Conservation (phyloP, 2,888 invertebrate genomes). For the Hyles lineata region DNA sequence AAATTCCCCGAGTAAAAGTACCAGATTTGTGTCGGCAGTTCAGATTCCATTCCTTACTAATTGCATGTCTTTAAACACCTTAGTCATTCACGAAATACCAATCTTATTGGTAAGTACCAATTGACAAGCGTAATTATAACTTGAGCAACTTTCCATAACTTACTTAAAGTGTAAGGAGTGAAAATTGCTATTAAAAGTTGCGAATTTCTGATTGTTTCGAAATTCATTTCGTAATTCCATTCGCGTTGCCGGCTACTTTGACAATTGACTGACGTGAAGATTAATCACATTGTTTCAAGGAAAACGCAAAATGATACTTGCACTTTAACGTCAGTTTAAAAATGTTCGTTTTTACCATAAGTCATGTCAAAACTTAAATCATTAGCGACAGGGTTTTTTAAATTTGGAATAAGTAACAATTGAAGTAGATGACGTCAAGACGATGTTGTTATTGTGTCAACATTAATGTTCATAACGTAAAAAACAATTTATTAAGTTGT, state of each 20-base stretch:
- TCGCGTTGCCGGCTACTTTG: constrained; percentile 60
- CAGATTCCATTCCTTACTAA: not conserved
- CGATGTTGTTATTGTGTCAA: too few relatives aligned
- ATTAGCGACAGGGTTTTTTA: not conserved
- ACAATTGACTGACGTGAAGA: constrained; percentile 54
- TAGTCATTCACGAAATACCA: not conserved
- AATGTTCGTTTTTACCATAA: not conserved
- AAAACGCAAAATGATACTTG: constrained; percentile 41
- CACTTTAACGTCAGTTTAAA: constrained; percentile 21
- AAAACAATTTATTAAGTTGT: too few relatives aligned
- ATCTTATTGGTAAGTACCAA: not conserved
- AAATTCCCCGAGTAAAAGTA: not conserved
- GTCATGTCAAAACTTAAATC: not conserved
- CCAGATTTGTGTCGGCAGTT: not conserved
- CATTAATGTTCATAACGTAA: too few relatives aligned
- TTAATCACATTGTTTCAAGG: constrained; percentile 63
- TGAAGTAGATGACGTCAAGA: too few relatives aligned
- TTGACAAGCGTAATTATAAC: constrained; percentile 37
- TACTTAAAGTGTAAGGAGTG: constrained; percentile 31
- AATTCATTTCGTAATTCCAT: constrained; percentile 46
- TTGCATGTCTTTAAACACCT: not conserved
- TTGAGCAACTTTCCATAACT: constrained; percentile 47
- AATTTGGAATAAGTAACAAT: too few relatives aligned
- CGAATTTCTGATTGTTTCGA: constrained; percentile 49
- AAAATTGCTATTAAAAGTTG: constrained; percentile 52